A percentile compares a stretch with the other conserved stretches of the same genome.
Conservation (phyloP, 2,797 vertebrate genomes). For the Sebastes trivittatus region DNA sequence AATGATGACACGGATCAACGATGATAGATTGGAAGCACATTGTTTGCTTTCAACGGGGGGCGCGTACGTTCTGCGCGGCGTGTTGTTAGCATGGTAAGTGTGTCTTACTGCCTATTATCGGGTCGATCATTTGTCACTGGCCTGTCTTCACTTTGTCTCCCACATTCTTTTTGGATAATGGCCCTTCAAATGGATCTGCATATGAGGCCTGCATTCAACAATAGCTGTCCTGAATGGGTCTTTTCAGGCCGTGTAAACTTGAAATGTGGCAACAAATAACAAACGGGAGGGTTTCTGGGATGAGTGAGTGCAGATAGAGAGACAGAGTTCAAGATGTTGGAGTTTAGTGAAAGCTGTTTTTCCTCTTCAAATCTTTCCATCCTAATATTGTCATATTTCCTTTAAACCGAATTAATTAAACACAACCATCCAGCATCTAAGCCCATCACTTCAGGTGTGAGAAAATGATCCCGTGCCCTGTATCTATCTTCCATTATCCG, state of each 20-base stretch:
- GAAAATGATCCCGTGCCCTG: constrained; percentile 29
- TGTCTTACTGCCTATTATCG: constrained; percentile 80
- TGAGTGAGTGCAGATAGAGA: not conserved
- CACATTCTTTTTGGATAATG: constrained; percentile 81
- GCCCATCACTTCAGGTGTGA: constrained; percentile 7
- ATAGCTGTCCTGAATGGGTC: constrained; percentile 68
- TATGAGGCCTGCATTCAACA: constrained; percentile 76
- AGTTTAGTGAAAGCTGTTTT: not conserved
- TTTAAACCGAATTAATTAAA: not conserved
- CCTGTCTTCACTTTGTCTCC: constrained; percentile 81
- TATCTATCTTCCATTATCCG: constrained; percentile 44
- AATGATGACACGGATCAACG: constrained; percentile 78
- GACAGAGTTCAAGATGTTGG: not conserved
- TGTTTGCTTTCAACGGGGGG: constrained; percentile 81
- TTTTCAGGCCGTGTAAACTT: constrained; percentile 78
- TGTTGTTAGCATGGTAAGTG: constrained; percentile 83
- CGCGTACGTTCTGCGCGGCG: constrained; percentile 60
- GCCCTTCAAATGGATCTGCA: constrained; percentile 80
- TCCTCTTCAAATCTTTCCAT: not conserved
- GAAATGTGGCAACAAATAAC: constrained; percentile 73
- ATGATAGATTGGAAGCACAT: constrained; percentile 84
- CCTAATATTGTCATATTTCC: not conserved
- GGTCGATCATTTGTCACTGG: constrained; percentile 84
- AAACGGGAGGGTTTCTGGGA: constrained; percentile 15
- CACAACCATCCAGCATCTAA: not conserved